These are phyloP conservation scores for Prorops nasuta DNA, from an alignment of 1,140 invertebrate genomes.

Conservation along the genomic window DNA sequence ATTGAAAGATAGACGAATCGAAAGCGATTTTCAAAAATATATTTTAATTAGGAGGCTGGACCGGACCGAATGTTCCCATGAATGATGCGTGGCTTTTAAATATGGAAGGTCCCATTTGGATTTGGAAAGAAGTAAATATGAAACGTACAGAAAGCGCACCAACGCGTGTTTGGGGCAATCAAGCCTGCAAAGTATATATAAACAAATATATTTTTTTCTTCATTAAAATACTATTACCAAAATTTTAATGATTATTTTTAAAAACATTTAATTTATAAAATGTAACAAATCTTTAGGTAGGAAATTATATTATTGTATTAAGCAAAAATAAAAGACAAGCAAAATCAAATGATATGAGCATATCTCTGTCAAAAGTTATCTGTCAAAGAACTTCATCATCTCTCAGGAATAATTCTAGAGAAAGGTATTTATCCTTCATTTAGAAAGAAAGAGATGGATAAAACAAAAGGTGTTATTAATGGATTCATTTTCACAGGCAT, in stretches of 20 bases:
- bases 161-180: slow-evolving; percentile 89
- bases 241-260: neutral
- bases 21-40: neutral
- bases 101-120: slow-evolving; percentile 66
- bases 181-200: slow-evolving; percentile 76
- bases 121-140: slow-evolving; percentile 78
- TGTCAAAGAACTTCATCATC: slow-evolving; percentile 29
- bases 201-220: slow-evolving; percentile 1
- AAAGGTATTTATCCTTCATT: slow-evolving; percentile 28
- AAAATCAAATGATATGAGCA: slow-evolving; percentile 45
- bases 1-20: neutral
- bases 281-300: slow-evolving; percentile 38
- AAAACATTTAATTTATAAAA: neutral
- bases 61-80: slow-evolving; percentile 68
- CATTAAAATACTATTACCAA: neutral
- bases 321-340: slow-evolving; percentile 43
- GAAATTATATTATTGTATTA: slow-evolving; percentile 54
- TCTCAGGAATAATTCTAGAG: too few species aligned
- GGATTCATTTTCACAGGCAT: too few species aligned
- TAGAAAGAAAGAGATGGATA: too few species aligned
- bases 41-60: slow-evolving; percentile 63
- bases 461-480: too few species aligned
- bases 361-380: slow-evolving; percentile 38
- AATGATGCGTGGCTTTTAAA: slow-evolving; percentile 71
- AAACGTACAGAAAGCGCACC: slow-evolving; percentile 75